Percentiles rank a stretch among this genome's conserved stretches.
These are phyloP conservation scores for Pterois miles DNA, from an alignment of 2,797 vertebrate species.

Conservation along the genomic window DNA sequence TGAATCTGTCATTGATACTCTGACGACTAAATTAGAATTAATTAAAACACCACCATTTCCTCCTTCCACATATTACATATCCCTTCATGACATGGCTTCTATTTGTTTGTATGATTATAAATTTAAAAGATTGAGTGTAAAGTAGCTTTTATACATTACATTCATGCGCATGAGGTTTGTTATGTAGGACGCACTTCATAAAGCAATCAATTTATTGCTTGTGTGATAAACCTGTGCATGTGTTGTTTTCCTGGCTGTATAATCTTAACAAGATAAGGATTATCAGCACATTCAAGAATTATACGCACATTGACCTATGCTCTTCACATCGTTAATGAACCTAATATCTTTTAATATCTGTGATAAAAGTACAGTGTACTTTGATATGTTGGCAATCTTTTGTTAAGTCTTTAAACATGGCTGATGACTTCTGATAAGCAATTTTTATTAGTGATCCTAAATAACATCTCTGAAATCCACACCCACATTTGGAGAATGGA, in stretches of 20 bases:
- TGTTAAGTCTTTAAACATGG: neutral
- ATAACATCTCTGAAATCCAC: neutral
- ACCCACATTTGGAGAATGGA: neutral
- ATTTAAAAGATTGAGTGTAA: neutral
- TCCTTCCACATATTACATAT: neutral
- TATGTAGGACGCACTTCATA: neutral
- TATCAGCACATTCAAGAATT: no score
- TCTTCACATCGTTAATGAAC: neutral
- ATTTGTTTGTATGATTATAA: neutral
- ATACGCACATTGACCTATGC: slow-evolving; percentile 8
- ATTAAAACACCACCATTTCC: neutral
- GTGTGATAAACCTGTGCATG: slow-evolving; percentile 1
- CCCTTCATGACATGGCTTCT: neutral
- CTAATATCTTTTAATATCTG: neutral
- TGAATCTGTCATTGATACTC: neutral
- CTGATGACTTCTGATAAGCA: neutral
- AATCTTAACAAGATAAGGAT: slow-evolving; percentile 30
- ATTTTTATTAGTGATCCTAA: neutral
- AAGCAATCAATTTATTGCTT: slow-evolving; percentile 5
- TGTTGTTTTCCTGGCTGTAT: neutral
- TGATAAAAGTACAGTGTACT: slow-evolving; percentile 3
- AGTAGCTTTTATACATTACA: neutral
- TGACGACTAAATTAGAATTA: neutral
- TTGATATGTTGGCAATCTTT: neutral
- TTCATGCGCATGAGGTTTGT: neutral